Percentiles rank a stretch among this genome's conserved stretches.
Conservation (phyloP, 2,888 invertebrate genomes). For the Globia sparganii region DNA sequence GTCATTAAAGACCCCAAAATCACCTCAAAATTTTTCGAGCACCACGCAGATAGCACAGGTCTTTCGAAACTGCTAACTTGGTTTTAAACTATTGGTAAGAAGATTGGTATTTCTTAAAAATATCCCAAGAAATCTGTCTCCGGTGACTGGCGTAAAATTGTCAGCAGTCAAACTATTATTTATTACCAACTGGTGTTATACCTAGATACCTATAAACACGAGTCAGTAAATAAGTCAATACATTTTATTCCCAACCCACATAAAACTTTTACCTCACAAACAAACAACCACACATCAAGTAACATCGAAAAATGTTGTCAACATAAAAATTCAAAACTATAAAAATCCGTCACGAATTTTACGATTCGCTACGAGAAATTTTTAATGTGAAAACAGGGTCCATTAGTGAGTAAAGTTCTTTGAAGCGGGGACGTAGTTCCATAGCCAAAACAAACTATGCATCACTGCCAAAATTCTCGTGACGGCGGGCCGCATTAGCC, state of each 20-base stretch:
- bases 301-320: slow-evolving; percentile 47
- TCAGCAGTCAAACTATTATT: not conserved
- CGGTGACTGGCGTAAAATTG: not conserved
- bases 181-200: not conserved
- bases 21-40: no score
- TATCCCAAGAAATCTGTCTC: not conserved
- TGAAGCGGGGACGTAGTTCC: slow-evolving; percentile 73
- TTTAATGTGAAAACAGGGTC: slow-evolving; percentile 80
- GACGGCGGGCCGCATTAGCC: slow-evolving; percentile 69
- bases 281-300: slow-evolving; percentile 44
- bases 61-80: not conserved
- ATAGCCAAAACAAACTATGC: slow-evolving; percentile 90
- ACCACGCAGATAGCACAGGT: not conserved
- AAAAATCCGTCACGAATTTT: slow-evolving; percentile 68
- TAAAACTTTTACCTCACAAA: slow-evolving; percentile 28
- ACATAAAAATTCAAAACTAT: slow-evolving; percentile 70
- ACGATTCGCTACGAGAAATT: slow-evolving; percentile 69
- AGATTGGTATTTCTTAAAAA: not conserved
- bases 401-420: slow-evolving; percentile 81
- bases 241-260: slow-evolving; percentile 4
- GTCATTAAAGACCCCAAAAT: not conserved
- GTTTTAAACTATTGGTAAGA: not conserved
- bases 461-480: slow-evolving; percentile 86
- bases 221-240: slow-evolving; percentile 28
- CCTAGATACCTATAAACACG: not conserved